phyloP scores from a whole-genome alignment of 2,113 vertebrate genomes.

The Festucalex cinctus region DNA sequence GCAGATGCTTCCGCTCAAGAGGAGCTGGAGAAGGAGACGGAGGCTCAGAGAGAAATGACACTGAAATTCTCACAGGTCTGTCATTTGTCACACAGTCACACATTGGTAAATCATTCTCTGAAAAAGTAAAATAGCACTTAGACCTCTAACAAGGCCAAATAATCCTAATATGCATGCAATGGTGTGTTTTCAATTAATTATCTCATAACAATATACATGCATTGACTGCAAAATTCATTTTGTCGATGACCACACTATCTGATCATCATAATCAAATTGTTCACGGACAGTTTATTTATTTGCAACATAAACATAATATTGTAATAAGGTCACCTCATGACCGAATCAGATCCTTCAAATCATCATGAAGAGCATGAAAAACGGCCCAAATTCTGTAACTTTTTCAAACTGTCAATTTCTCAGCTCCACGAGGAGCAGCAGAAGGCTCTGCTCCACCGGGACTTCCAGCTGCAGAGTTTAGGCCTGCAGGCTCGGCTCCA shows the following conservation, averaged over 20 bases:
- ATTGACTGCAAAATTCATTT: no score
- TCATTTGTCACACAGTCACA: background rate
- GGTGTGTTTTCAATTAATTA: no score
- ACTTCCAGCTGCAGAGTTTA: conserved; percentile 95
- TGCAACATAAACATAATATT: background rate
- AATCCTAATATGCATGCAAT: background rate
- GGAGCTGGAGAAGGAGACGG: conserved; percentile 80
- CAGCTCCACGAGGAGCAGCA: conserved; percentile 94
- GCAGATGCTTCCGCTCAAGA: conserved; percentile 80
- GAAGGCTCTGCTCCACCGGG: conserved; percentile 84
- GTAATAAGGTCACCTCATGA: no score
- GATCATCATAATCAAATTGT: no score
- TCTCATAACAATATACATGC: no score
- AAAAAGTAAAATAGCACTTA: background rate
- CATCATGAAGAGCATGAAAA: background rate
- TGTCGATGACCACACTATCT: no score
- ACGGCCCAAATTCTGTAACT: background rate
- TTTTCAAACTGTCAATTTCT: background rate
- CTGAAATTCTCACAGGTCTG: conserved; percentile 85
- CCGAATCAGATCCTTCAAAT: no score
- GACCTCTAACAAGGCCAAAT: background rate
- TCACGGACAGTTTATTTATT: background rate
- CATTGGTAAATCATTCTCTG: background rate
- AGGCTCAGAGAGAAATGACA: conserved; percentile 77
- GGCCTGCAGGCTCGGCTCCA: conserved; percentile 90